Evolutionary conservation across 2,113 vertebrate species (phyloP).

Genomic region (Calypte anna): DNA sequence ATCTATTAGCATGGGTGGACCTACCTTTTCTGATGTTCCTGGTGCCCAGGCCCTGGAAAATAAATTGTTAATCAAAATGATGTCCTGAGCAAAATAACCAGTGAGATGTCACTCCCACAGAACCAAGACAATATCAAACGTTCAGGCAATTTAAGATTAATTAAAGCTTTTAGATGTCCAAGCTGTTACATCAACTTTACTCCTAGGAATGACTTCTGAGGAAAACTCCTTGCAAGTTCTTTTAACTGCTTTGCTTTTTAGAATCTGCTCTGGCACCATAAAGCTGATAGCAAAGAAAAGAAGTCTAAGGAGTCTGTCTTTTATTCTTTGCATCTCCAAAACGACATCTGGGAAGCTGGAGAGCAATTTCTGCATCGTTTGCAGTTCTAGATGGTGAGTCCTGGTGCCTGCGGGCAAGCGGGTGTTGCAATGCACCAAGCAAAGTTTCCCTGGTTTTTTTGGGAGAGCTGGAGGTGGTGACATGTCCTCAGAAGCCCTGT

Average conservation of each 20-base stretch:
- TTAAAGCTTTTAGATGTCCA: not conserved
- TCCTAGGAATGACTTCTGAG: not conserved
- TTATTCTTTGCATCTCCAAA: not conserved
- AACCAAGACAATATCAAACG: not conserved
- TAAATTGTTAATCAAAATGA: not conserved
- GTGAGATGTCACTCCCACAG: not conserved
- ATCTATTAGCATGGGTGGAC: no score
- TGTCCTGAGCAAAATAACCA: not conserved
- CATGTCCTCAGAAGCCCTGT: not conserved
- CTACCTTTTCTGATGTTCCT: not conserved
- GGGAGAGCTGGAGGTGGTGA: not conserved
- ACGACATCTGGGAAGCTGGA: not conserved
- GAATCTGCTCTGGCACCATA: not conserved
- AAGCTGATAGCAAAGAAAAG: not conserved
- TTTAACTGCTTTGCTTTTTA: not conserved
- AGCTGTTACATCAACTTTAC: no score
- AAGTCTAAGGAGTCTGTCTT: not conserved
- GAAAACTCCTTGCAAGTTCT: not conserved
- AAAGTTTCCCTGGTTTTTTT: not conserved
- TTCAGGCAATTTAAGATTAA: not conserved
- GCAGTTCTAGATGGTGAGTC: not conserved
- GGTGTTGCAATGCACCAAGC: not conserved
- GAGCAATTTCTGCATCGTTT: not conserved
- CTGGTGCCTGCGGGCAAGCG: not conserved
- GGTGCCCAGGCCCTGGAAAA: not conserved